Evolutionary conservation across 2,888 invertebrate genomes (phyloP), one percentile per base, ranked within the genome.

Genomic region (Acanthacorydalis orientalis): DNA sequence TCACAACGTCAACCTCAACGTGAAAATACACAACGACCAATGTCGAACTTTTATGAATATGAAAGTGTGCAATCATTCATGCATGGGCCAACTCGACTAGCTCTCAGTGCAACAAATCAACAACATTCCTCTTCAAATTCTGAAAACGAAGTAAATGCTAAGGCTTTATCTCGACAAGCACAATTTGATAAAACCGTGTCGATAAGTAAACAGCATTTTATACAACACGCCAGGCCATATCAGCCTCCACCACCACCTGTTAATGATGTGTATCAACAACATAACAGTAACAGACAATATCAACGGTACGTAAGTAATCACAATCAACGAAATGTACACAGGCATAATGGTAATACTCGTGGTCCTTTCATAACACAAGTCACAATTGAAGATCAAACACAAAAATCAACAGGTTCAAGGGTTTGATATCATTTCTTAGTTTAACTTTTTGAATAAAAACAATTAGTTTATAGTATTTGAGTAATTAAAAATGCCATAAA

Each of bases 21-120:
- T 44, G 55, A 55, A 33, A 57, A 57, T 14, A 74, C 64, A 56
- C 65, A 70, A 44, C 72, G 87, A 14, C 86, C 87, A 6, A 78
- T 81, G 51, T 86, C 86, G 50, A 87, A 84, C 66, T 86, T 81
- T 65, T 87, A 85, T 64, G 87, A 88, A 64, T 87, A 87, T 64
- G 87, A 87, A 63, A 82, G 77, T 54, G 78, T 83, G 33, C 82
- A 82, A 55, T 73, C 80, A 68, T 59, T 70, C 69, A 64, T 76
- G 60, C 64, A 67, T 31, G 31, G 34, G 14, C 48, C 40, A 48
- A 16, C 38, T 38, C 45, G 57, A 11, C 52, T 59, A 43, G 23
- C 23, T 23, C 23, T 23, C 2, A 23, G 23, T 23, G 23, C 23
- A 23, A 23, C 23, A 23, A 23, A 23, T 23, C 59, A 59, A 51